Evolutionary conservation across 1,140 invertebrate species (phyloP).

Genomic region (Zaprionus ghesquierei): DNA sequence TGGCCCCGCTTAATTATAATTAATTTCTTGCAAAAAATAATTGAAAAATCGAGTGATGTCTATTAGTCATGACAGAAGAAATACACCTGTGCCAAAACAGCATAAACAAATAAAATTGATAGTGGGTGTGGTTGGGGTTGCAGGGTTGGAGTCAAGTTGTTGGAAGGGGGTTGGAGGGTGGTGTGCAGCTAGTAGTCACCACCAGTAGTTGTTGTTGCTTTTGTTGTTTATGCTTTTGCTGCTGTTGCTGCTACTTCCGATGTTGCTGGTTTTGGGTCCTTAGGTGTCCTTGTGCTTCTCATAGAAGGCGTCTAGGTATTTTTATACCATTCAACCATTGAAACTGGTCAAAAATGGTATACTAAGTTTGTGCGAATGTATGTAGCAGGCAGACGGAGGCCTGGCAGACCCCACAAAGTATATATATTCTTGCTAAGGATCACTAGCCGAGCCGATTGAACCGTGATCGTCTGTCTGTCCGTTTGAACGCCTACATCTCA

Average conservation of each 20-base stretch:
- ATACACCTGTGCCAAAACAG: slow-evolving; percentile 51
- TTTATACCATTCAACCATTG: too few species aligned
- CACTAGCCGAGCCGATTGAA: too few species aligned
- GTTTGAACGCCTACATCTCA: too few species aligned
- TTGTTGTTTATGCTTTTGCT: slow-evolving; percentile 58
- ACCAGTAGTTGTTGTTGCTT: slow-evolving; percentile 10
- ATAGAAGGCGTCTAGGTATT: slow-evolving; percentile 87
- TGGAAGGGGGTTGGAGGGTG: slow-evolving; percentile 8
- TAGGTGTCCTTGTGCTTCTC: slow-evolving; percentile 85
- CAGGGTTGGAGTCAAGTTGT: too few species aligned
- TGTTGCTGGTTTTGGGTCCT: slow-evolving; percentile 82
- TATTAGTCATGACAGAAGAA: slow-evolving; percentile 26
- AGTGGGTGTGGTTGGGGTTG: slow-evolving; percentile 23
- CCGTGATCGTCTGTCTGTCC: too few species aligned
- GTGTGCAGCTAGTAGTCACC: slow-evolving; percentile 45
- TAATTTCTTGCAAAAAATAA: slow-evolving; percentile 46
- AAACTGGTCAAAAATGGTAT: too few species aligned
- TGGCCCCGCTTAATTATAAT: slow-evolving; percentile 46
- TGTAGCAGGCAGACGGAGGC: too few species aligned
- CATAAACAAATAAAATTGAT: slow-evolving; percentile 45
- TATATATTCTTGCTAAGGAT: too few species aligned
- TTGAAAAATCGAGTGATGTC: slow-evolving; percentile 48
- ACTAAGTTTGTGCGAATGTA: too few species aligned
- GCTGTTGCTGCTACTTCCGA: slow-evolving; percentile 58
- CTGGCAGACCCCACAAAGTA: too few species aligned